Conservation (phyloP, 2,888 invertebrate species). For the Apodemia mormo region DNA sequence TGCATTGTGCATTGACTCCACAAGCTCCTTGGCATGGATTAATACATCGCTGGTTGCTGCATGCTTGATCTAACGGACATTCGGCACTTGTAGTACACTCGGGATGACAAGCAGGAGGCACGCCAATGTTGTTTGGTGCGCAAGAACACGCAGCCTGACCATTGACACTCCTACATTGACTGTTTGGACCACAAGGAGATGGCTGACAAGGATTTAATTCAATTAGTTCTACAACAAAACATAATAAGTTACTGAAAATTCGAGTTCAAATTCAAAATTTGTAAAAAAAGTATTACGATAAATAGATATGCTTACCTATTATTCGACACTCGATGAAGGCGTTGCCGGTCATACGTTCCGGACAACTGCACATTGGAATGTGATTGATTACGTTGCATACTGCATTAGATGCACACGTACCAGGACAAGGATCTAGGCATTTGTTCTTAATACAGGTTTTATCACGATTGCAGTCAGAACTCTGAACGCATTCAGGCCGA, state of each 20-base stretch:
- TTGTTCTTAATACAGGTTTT: conserved; percentile 88
- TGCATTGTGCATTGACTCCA: conserved; percentile 86
- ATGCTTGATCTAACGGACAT: conserved; percentile 86
- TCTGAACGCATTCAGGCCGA: conserved; percentile 90
- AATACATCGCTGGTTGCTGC: conserved; percentile 85
- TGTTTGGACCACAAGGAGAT: conserved; percentile 84
- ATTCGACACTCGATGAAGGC: conserved; percentile 85
- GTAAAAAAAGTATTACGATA: too few species aligned
- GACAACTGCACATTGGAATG: conserved; percentile 83
- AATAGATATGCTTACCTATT: conserved; percentile 61
- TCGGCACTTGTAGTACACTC: conserved; percentile 88
- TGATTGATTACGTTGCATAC: conserved; percentile 86
- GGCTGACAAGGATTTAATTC: conserved; percentile 82
- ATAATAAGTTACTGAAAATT: too few species aligned
- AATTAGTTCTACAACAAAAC: conserved; percentile 72
- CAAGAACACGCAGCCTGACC: conserved; percentile 87
- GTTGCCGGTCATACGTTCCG: conserved; percentile 85
- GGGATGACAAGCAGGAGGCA: conserved; percentile 86
- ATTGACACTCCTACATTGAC: conserved; percentile 82
- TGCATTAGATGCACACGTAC: conserved; percentile 89
- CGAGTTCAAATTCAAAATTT: too few species aligned
- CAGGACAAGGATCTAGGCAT: conserved; percentile 89
- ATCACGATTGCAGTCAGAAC: conserved; percentile 86
- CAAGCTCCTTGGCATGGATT: conserved; percentile 89
- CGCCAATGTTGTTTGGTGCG: conserved; percentile 83